Percentiles rank a stretch among this genome's conserved stretches.
Conservation (phyloP, 2,797 vertebrate genomes). For the Alcedo quadribrachys region DNA sequence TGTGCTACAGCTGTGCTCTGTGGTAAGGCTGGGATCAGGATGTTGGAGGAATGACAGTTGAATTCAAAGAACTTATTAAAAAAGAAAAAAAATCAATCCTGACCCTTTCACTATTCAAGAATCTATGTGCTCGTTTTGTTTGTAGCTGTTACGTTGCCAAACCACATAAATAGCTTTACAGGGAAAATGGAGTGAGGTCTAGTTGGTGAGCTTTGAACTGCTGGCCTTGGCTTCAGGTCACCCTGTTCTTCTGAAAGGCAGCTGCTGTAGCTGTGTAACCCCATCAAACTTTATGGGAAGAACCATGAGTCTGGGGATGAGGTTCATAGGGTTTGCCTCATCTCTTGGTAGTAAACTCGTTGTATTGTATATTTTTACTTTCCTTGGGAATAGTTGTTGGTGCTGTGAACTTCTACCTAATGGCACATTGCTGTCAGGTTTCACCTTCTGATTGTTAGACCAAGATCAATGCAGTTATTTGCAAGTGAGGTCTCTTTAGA, state of each 20-base stretch:
- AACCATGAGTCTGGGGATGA: rapidly evolving
- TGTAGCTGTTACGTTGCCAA: slow-evolving; percentile 2
- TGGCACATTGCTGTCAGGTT: neutral
- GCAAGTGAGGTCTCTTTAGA: rapidly evolving
- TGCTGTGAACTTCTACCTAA: neutral
- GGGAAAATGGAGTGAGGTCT: neutral
- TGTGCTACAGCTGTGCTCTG: neutral
- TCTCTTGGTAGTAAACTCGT: neutral
- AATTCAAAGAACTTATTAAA: slow-evolving; percentile 4
- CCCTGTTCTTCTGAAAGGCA: neutral
- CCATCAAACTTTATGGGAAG: neutral
- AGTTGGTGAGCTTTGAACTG: neutral
- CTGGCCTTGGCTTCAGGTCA: neutral
- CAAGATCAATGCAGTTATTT: neutral
- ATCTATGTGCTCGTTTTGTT: neutral
- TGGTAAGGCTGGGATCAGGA: neutral
- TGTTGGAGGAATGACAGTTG: neutral
- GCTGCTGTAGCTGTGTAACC: neutral
- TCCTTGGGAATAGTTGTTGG: neutral
- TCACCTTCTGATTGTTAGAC: neutral
- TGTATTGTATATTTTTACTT: neutral
- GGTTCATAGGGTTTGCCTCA: neutral
- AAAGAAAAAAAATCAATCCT: neutral
- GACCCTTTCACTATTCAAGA: slow-evolving; percentile 3
- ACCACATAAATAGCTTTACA: slow-evolving; percentile 44